phyloP scores from a whole-genome alignment of 2,113 vertebrate genomes.

The Pongo abelii region DNA sequence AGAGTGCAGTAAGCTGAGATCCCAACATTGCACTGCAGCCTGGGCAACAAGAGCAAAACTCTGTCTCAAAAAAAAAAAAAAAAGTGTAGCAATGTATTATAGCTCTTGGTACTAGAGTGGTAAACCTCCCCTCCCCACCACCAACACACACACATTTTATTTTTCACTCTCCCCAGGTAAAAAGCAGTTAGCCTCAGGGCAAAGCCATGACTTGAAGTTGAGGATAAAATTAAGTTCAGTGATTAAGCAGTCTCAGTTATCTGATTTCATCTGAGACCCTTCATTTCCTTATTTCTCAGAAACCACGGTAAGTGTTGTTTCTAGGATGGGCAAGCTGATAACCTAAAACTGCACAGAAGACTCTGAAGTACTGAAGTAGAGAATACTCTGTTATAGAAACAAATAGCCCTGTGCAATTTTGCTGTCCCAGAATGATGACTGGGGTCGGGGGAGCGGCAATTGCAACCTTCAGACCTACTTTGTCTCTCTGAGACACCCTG shows the following conservation, averaged over 20 bases:
- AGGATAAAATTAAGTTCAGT: neutral
- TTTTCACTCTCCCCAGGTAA: neutral
- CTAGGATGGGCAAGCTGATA: neutral
- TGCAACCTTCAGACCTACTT: neutral
- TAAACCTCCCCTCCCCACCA: too few relatives aligned
- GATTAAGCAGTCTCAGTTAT: neutral
- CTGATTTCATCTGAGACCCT: neutral
- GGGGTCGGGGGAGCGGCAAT: neutral
- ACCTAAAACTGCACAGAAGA: neutral
- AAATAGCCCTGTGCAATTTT: neutral
- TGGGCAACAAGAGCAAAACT: too few relatives aligned
- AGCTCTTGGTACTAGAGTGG: too few relatives aligned
- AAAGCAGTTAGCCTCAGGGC: neutral
- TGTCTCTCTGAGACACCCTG: neutral
- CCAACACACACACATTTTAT: neutral
- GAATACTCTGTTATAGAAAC: neutral
- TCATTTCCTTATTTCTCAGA: neutral
- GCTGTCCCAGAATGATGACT: neutral
- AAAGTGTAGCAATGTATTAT: neutral
- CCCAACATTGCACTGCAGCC: too few relatives aligned
- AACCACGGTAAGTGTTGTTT: neutral
- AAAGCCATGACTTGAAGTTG: neutral
- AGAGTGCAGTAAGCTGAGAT: too few relatives aligned
- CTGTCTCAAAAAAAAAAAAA: too few relatives aligned
- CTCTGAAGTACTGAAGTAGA: neutral